Conservation (phyloP, 2,113 vertebrate genomes). For the Onychorhynchus coronatus region DNA sequence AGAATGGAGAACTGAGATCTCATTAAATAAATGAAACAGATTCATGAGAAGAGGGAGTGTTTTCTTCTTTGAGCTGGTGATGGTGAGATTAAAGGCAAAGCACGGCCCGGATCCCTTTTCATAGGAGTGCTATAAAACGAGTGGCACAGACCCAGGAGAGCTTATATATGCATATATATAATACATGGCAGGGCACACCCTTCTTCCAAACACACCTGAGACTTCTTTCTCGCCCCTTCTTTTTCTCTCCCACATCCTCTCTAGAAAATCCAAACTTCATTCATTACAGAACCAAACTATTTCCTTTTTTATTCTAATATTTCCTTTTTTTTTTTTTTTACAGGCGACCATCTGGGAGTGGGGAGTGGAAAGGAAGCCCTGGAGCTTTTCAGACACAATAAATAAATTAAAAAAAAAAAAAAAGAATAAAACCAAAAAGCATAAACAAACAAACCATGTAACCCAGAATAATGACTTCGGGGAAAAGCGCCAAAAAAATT, state of each 20-base stretch:
- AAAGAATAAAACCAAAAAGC: conserved; percentile 20
- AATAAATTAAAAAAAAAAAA: neutral
- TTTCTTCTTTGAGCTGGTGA: neutral
- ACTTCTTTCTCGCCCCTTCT: conserved; percentile 23
- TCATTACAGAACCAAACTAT: neutral
- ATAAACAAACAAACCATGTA: conserved; percentile 40
- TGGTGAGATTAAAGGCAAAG: conserved; percentile 22
- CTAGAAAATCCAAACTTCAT: neutral
- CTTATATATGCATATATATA: too few relatives aligned
- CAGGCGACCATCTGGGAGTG: neutral
- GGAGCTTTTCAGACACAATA: conserved; percentile 20
- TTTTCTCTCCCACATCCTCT: neutral
- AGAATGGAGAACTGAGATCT: neutral
- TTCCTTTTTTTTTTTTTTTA: neutral
- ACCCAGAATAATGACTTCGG: conserved; percentile 21
- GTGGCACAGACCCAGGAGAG: neutral
- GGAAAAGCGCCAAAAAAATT: conserved; percentile 15
- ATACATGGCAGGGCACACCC: conserved; percentile 38
- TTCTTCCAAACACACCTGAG: conserved; percentile 78
- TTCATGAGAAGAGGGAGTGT: neutral
- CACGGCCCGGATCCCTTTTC: neutral
- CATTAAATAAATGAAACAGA: neutral
- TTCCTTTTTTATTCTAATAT: neutral
- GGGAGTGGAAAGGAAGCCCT: conserved; percentile 1
- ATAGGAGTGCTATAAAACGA: neutral